phyloP scores from a whole-genome alignment of 1,140 invertebrate species.

The Colletes gigas region DNA sequence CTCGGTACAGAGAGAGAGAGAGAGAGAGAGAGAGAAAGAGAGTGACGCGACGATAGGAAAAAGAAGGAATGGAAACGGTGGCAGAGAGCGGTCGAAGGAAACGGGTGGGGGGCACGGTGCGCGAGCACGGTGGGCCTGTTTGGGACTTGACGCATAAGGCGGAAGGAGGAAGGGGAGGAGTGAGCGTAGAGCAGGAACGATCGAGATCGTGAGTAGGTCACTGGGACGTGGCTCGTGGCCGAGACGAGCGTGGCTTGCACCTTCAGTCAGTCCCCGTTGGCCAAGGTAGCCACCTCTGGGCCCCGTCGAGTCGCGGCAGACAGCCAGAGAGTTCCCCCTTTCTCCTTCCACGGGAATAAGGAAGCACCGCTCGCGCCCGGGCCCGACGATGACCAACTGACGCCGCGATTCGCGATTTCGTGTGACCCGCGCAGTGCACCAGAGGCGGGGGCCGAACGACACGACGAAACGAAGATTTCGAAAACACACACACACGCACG shows the following conservation, averaged over 20 bases:
- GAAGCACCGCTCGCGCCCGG: constrained; percentile 15
- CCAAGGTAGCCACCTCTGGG: constrained; percentile 74
- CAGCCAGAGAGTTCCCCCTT: not conserved
- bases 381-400: constrained; percentile 56
- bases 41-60: constrained; percentile 15
- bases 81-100: constrained; percentile 32
- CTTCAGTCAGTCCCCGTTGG: constrained; percentile 75
- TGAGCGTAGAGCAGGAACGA: constrained; percentile 52
- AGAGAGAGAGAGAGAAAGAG: not conserved
- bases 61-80: constrained; percentile 42
- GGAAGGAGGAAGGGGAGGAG: constrained; percentile 47
- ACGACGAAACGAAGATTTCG: not conserved
- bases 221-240: constrained; percentile 77
- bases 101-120: constrained; percentile 41
- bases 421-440: not conserved
- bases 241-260: constrained; percentile 69
- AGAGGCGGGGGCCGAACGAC: not conserved
- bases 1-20: constrained; percentile 26
- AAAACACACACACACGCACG: not conserved
- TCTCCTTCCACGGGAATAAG: not conserved
- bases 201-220: constrained; percentile 78
- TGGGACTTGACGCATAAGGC: constrained; percentile 48
- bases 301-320: constrained; percentile 54
- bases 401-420: constrained; percentile 27
- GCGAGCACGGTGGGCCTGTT: constrained; percentile 58